Percentiles rank a stretch among this genome's conserved stretches.
Conservation (phyloP, 2,888 invertebrate genomes). For the Pimpla rufipes region DNA sequence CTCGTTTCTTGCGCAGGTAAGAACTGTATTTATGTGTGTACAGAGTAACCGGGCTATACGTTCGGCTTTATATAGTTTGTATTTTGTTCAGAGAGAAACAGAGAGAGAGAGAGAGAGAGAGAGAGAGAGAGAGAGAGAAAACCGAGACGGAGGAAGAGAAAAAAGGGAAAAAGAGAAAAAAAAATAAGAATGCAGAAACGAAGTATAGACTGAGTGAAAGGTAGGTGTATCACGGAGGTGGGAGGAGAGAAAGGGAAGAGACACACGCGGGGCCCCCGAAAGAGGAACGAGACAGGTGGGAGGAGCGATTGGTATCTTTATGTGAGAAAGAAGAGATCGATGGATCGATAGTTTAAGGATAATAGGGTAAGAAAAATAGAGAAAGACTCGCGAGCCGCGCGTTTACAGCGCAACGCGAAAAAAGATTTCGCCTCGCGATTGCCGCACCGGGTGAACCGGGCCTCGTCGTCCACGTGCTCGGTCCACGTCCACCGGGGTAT, state of each 20-base stretch:
- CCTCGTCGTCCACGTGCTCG: slow-evolving; percentile 47
- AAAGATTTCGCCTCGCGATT: slow-evolving; percentile 50
- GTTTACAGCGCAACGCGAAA: slow-evolving; percentile 12
- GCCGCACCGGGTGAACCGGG: background rate
- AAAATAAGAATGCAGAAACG: slow-evolving; percentile 24
- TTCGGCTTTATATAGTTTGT: slow-evolving; percentile 52
- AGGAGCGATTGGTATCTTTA: slow-evolving; percentile 65
- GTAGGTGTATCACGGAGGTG: slow-evolving; percentile 47
- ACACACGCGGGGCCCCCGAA: slow-evolving; percentile 51
- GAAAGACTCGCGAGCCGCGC: slow-evolving; percentile 40
- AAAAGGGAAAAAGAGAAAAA: slow-evolving; percentile 24
- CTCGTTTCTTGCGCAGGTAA: slow-evolving; percentile 47
- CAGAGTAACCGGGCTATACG: slow-evolving; percentile 45
- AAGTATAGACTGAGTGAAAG: slow-evolving; percentile 62
- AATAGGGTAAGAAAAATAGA: slow-evolving; percentile 64
- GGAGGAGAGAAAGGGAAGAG: slow-evolving; percentile 43
- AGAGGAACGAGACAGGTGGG: slow-evolving; percentile 55
- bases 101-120: slow-evolving; percentile 13
- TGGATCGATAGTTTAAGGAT: slow-evolving; percentile 62
- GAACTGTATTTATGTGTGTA: slow-evolving; percentile 58
- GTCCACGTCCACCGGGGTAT: slow-evolving; percentile 23
- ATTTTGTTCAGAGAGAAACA: slow-evolving; percentile 50
- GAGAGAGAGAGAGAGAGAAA: slow-evolving; percentile 25
- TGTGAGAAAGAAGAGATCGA: slow-evolving; percentile 67
- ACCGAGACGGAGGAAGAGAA: slow-evolving; percentile 11